phyloP scores from a whole-genome alignment of 2,888 invertebrate genomes.

The Spodoptera littoralis region DNA sequence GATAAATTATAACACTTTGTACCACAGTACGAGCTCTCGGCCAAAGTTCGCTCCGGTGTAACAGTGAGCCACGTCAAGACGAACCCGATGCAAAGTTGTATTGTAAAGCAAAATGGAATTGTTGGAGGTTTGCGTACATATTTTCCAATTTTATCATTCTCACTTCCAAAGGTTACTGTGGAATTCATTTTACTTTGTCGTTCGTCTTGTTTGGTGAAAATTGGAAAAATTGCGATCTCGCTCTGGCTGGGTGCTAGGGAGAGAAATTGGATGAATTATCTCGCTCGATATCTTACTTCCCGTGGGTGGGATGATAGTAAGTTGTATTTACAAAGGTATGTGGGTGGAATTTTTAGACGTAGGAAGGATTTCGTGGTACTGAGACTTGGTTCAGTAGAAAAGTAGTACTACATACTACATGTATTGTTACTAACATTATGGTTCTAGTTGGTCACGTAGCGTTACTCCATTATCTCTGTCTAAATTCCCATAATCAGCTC shows the following conservation, averaged over 20 bases:
- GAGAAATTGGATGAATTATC: conserved; percentile 18
- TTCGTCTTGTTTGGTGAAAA: conserved; percentile 15
- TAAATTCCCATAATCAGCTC: no score
- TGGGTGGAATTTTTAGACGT: no score
- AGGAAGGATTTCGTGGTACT: no score
- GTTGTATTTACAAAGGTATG: no score
- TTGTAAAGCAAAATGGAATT: conserved; percentile 67
- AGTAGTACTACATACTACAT: no score
- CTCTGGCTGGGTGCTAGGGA: background rate
- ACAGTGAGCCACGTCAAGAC: conserved; percentile 42
- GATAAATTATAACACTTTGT: no score
- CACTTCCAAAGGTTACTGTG: conserved; percentile 52
- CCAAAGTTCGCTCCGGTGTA: conserved; percentile 45
- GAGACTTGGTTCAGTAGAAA: no score
- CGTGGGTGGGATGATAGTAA: background rate
- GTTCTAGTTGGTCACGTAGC: no score
- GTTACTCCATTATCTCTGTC: no score
- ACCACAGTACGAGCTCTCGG: no score
- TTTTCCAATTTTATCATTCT: conserved; percentile 68
- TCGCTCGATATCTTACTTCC: background rate
- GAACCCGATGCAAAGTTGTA: conserved; percentile 62
- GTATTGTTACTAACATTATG: no score
- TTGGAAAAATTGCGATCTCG: conserved; percentile 25
- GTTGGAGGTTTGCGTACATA: conserved; percentile 60
- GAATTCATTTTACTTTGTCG: conserved; percentile 55